These are phyloP conservation scores for Parazoanthus atlanticus DNA, from an alignment of 92 coral and sea anemone species.

Conservation along the genomic window DNA sequence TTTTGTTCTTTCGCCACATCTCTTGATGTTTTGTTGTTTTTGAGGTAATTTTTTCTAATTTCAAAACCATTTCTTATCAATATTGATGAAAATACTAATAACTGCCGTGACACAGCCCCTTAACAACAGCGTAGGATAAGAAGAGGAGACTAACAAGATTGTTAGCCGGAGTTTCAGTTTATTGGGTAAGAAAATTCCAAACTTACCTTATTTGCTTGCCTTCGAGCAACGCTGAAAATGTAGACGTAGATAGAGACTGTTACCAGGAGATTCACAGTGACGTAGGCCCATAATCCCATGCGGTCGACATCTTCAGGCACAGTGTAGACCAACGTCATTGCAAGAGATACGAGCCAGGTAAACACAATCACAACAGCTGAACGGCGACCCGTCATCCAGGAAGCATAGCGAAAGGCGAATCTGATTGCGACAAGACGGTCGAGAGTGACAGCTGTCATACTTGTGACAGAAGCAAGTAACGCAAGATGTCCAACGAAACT, in stretches of 20 bases:
- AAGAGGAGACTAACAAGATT: background rate
- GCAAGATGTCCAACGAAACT: conserved; percentile 20
- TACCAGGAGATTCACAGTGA: background rate
- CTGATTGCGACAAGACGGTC: conserved; percentile 43
- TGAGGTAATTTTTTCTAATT: too few species aligned
- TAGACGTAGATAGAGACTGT: conserved; percentile 7
- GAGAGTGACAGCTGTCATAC: conserved; percentile 37
- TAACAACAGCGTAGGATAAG: background rate
- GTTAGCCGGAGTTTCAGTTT: background rate
- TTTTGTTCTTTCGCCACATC: too few species aligned
- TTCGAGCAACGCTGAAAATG: conserved; percentile 10
- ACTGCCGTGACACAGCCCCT: too few species aligned
- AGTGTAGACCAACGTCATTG: conserved; percentile 4
- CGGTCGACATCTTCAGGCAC: background rate
- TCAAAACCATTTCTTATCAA: too few species aligned
- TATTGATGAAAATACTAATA: too few species aligned
- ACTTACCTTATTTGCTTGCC: conserved; percentile 10
- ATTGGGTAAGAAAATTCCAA: background rate
- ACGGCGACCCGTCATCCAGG: conserved; percentile 42
- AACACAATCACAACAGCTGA: background rate
- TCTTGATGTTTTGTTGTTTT: too few species aligned
- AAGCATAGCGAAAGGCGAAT: conserved; percentile 32
- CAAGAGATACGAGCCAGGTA: conserved; percentile 1
- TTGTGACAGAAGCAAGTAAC: conserved; percentile 26
- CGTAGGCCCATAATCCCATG: conserved; percentile 7